These are phyloP conservation scores for Drosophila nasuta DNA, from an alignment of 1,140 invertebrate species.

Conservation along the genomic window DNA sequence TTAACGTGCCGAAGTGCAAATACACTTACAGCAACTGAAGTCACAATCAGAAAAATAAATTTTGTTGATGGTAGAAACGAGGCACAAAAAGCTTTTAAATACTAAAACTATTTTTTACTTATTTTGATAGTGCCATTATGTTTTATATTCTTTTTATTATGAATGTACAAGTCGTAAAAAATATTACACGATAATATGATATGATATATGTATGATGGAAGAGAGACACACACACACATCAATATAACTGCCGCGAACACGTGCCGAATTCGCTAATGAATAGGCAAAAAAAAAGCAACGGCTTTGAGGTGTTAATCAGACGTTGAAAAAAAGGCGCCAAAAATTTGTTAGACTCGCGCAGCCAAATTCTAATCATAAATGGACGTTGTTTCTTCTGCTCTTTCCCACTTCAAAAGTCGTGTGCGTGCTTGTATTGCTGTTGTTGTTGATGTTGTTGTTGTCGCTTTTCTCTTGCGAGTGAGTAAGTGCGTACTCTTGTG, in stretches of 20 bases:
- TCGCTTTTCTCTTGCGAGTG: constrained; percentile 32
- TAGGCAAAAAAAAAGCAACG: constrained; percentile 24
- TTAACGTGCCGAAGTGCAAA: not conserved
- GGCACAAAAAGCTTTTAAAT: no score
- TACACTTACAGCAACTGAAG: not conserved
- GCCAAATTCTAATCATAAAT: constrained; percentile 68
- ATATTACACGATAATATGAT: not conserved
- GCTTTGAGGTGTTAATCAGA: constrained; percentile 75
- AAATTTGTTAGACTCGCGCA: constrained; percentile 45
- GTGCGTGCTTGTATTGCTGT: constrained; percentile 28
- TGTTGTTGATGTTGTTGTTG: constrained; percentile 38
- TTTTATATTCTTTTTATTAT: no score
- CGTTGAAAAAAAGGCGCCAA: constrained; percentile 61
- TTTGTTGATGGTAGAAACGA: no score
- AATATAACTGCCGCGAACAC: constrained; percentile 43
- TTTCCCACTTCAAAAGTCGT: constrained; percentile 57
- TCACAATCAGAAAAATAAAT: no score
- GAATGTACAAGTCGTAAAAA: not conserved
- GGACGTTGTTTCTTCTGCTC: constrained; percentile 30
- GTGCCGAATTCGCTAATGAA: constrained; percentile 72
- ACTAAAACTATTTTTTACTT: no score
- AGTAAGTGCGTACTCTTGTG: constrained; percentile 36
- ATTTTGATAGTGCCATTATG: no score
- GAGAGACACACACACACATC: not conserved
- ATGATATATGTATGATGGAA: no score